Percentiles rank a stretch among this genome's conserved stretches.
These are phyloP conservation scores for Chaetorhynchus papuensis DNA, from an alignment of 2,113 vertebrate genomes.

Conservation along the genomic window DNA sequence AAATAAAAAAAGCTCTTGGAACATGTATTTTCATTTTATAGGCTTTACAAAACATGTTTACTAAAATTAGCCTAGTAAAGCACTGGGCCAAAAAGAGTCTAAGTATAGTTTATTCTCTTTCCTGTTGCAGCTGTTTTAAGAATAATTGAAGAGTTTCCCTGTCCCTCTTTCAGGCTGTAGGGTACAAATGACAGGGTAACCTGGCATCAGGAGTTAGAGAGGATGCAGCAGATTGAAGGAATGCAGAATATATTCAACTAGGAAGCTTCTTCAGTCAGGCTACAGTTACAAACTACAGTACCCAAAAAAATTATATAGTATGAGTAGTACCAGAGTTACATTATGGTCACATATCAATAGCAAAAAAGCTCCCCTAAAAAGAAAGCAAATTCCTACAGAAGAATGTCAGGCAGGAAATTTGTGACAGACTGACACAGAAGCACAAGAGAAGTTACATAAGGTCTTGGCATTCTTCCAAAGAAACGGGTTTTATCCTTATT, in stretches of 20 bases:
- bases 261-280: neutral
- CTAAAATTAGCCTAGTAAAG: conserved; percentile 9
- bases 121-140: neutral
- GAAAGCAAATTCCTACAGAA: neutral
- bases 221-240: neutral
- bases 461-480: neutral
- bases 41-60: neutral
- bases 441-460: neutral
- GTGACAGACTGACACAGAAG: neutral
- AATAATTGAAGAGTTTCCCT: neutral
- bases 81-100: neutral
- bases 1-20: neutral
- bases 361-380: neutral
- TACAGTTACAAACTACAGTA: neutral
- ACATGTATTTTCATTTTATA: neutral
- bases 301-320: neutral
- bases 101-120: conserved; percentile 2
- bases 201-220: neutral
- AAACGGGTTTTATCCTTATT: neutral
- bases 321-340: neutral
- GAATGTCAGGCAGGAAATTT: neutral
- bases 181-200: neutral
- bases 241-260: neutral
- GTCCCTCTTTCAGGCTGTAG: neutral
- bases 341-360: neutral